Percentiles rank a stretch among this genome's conserved stretches.
Evolutionary conservation across 2,797 vertebrate genomes (phyloP).

Genomic region (Acanthurus lineatus): DNA sequence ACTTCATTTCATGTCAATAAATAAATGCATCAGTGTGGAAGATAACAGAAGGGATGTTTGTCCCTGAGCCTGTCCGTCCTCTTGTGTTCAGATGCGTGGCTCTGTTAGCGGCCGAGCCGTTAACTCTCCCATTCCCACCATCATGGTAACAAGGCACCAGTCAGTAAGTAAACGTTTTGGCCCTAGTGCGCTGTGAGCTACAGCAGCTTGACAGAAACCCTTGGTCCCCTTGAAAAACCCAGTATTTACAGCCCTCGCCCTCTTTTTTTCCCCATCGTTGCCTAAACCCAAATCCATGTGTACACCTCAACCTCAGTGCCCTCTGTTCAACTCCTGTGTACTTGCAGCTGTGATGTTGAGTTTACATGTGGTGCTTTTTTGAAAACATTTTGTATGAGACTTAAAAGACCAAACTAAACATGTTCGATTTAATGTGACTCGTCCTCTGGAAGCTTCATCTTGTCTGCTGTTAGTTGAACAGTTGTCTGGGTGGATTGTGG

Average conservation of each 20-base stretch:
- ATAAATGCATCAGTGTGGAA: conserved; percentile 31
- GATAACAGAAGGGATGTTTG: conserved; percentile 48
- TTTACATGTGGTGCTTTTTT: conserved; percentile 61
- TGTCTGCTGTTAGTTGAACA: conserved; percentile 59
- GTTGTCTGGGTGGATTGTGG: conserved; percentile 60
- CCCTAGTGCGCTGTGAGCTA: conserved; percentile 68
- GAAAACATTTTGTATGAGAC: conserved; percentile 68
- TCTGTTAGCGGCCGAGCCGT: conserved; percentile 81
- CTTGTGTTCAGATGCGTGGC: conserved; percentile 87
- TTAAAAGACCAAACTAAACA: conserved; percentile 67
- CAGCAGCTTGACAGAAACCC: conserved; percentile 55
- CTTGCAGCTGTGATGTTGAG: conserved; percentile 66
- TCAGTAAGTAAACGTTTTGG: conserved; percentile 85
- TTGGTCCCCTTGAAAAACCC: conserved; percentile 50
- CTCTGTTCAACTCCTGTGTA: conserved; percentile 69
- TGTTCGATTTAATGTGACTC: conserved; percentile 56
- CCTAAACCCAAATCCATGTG: conserved; percentile 62
- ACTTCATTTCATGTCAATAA: conserved; percentile 19
- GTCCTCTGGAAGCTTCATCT: conserved; percentile 56
- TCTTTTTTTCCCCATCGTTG: conserved; percentile 26
- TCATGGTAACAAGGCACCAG: conserved; percentile 85
- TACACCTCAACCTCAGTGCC: conserved; percentile 63
- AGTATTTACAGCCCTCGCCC: conserved; percentile 53
- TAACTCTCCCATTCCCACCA: conserved; percentile 86
- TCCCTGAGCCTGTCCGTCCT: conserved; percentile 85